These are phyloP conservation scores for Acanthis flammea DNA, from an alignment of 2,797 vertebrate genomes.

Conservation along the genomic window DNA sequence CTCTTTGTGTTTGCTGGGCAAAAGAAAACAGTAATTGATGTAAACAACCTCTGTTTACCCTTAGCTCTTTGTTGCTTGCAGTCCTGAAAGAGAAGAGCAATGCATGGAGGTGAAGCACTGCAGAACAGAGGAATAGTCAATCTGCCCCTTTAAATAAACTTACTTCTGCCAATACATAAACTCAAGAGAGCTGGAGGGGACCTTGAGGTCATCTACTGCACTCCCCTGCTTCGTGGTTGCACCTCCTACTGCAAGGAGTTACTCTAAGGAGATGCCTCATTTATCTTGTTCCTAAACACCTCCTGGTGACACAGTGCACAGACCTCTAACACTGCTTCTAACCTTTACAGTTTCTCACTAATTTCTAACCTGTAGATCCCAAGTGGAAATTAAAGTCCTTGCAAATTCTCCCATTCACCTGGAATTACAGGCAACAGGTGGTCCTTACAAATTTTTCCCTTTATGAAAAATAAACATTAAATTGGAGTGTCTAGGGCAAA, in stretches of 20 bases:
- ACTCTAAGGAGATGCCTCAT: background rate
- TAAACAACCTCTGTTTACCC: background rate
- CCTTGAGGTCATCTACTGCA: background rate
- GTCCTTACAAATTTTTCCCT: background rate
- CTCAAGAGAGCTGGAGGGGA: background rate
- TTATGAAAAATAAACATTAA: background rate
- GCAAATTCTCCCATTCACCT: background rate
- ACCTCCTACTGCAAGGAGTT: background rate
- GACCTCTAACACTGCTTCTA: background rate
- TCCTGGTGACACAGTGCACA: background rate
- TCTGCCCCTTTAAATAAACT: slow-evolving; percentile 5
- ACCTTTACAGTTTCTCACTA: background rate
- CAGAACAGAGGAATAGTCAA: background rate
- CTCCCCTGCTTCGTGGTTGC: background rate
- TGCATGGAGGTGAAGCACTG: background rate
- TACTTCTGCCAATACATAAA: background rate
- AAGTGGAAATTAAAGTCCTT: background rate
- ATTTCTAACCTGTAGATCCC: background rate
- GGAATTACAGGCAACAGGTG: background rate
- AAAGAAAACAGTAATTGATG: background rate
- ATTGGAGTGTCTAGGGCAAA: background rate
- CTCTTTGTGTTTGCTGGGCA: background rate
- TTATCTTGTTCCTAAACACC: background rate
- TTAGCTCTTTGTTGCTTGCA: background rate
- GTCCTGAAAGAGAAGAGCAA: background rate